These are phyloP conservation scores for Strix aluco DNA, from an alignment of 2,113 vertebrate genomes.

Conservation along the genomic window DNA sequence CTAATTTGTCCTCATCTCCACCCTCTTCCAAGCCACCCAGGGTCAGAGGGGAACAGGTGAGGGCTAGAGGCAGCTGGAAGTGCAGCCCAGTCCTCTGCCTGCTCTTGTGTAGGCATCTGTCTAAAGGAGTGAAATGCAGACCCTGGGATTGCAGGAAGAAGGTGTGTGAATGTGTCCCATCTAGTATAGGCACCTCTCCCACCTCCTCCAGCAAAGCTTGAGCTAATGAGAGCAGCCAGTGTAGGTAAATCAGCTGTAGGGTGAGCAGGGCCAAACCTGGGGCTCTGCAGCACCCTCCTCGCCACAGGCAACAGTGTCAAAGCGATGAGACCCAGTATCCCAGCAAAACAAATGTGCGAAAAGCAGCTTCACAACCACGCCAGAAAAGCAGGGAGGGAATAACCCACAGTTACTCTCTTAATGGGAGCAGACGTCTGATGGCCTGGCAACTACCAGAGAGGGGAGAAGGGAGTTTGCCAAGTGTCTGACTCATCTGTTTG, in stretches of 20 bases:
- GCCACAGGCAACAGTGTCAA: background rate
- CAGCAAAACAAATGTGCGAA: background rate
- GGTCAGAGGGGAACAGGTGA: background rate
- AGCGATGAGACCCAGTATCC: background rate
- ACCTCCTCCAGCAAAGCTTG: background rate
- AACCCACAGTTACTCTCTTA: background rate
- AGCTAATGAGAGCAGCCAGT: background rate
- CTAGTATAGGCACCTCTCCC: background rate
- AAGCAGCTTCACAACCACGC: background rate
- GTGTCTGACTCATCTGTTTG: background rate
- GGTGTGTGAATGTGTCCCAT: rapidly evolving
- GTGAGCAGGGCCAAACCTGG: background rate
- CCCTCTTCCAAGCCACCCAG: background rate
- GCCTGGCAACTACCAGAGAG: slow-evolving; percentile 6
- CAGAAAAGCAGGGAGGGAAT: background rate
- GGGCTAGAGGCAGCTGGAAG: background rate
- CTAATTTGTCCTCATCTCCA: background rate
- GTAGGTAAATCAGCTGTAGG: background rate
- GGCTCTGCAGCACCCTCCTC: background rate
- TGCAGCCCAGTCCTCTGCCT: background rate
- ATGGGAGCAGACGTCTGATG: slow-evolving; percentile 15
- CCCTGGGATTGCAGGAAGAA: background rate
- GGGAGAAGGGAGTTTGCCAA: slow-evolving; percentile 15
- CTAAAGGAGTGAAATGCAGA: background rate
- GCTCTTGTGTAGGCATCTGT: background rate